Base-by-base conservation (phyloP, 2,113 vertebrate species). In the Nibea albiflora region DNA sequence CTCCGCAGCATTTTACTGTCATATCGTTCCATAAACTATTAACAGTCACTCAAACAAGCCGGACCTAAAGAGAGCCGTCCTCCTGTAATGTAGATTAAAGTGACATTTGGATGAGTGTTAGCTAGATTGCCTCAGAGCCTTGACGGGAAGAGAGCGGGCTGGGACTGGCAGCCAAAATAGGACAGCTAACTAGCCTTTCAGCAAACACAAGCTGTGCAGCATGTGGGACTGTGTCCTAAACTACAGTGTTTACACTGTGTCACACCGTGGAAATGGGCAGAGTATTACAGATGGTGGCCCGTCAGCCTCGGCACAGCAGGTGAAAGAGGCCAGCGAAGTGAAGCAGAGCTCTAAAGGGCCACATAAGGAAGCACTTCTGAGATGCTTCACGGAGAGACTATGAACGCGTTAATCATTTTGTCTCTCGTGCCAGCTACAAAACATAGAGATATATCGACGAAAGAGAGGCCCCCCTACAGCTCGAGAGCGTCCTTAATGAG, bases 191-290 rank as follows among this genome's bases (percentile, higher is more conserved):
- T 70, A 60, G 83, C 49, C 78, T 82, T 76, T 89, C 78, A 81
- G 79, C 88, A 89, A 94, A 93, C 86, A 92, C 91, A 91, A 87
- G 91, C 92, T 91, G 90, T 84, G 87, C 87, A 81, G 88, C 72
- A 73, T 86, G 85, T 80, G 84, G 79, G 82, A 81, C 64, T 78
- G 67, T 35, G 65, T 88, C 84, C 86, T 56, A 63, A 87, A 83
- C 79, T 50, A 83, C 69, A 61, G 80, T 85, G 79, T 89, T 88
- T 88, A 89, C 87, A 83, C 68, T 75, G 72, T 75, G 87, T 82
- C 82, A 68, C 0, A 28, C 80, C 77, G 88, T 66, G 69, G 76
- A 78, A 77, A 80, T 46, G 61, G 75, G 58, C 20, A 11, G 60
- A 49, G 75, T 8, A 49, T 81, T 88, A 87, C 92, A 94, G 88